Evolutionary conservation across 2,888 invertebrate genomes (phyloP).

Genomic region (Lamellibrachia satsuma): DNA sequence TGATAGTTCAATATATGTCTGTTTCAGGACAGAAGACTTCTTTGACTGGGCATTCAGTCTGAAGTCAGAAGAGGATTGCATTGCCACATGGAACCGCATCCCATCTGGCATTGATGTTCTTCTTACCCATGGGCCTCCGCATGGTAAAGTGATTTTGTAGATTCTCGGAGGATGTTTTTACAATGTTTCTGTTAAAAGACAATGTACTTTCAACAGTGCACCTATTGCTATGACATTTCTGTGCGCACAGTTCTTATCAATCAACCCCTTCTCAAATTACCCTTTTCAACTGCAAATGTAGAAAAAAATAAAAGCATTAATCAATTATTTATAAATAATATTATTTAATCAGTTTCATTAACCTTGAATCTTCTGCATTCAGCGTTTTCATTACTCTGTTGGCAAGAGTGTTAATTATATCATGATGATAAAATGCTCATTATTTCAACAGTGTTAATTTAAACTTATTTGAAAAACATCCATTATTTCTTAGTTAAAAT

Average conservation of each 20-base stretch:
- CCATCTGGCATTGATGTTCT: conserved; percentile 80
- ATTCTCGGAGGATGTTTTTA: not conserved
- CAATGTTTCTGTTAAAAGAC: not conserved
- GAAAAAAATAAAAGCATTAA: no score
- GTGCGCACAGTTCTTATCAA: no score
- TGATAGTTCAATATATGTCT: not conserved
- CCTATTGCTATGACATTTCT: no score
- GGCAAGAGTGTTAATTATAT: not conserved
- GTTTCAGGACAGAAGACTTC: conserved; percentile 79
- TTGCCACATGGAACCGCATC: conserved; percentile 83
- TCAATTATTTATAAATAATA: no score
- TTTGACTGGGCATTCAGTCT: conserved; percentile 86
- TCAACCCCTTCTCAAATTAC: no score
- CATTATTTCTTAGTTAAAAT: no score
- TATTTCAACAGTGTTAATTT: no score
- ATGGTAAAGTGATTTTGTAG: conserved; percentile 47
- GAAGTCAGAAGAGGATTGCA: conserved; percentile 75
- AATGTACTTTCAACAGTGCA: not conserved
- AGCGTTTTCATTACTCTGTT: not conserved
- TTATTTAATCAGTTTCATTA: no score
- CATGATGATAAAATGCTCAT: not conserved
- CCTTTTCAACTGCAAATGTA: no score
- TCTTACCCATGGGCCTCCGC: conserved; percentile 83
- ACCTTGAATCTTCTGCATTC: no score
- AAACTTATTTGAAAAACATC: no score